A percentile compares a stretch with the other conserved stretches of the same genome.
Conservation (phyloP, 2,113 vertebrate genomes). For the Ctenomys sociabilis region DNA sequence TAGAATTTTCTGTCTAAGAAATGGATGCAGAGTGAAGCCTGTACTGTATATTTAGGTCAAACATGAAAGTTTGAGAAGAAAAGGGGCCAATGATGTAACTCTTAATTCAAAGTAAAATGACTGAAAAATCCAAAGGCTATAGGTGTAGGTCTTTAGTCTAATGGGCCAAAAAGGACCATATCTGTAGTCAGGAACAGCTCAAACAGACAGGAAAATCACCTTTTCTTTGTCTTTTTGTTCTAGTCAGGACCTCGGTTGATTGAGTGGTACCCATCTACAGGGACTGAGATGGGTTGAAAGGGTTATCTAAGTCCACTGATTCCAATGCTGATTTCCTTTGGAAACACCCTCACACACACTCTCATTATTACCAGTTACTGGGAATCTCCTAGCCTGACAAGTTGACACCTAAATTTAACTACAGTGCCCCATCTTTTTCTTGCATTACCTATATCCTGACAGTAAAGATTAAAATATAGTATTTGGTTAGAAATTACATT, state of each 20-base stretch:
- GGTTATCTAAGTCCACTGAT: not conserved
- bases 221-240: not conserved
- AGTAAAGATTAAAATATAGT: not conserved
- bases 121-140: not conserved
- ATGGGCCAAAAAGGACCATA: too few relatives aligned
- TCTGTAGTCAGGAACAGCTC: not conserved
- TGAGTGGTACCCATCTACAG: not conserved
- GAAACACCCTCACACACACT: not conserved
- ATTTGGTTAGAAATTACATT: slow-evolving; percentile 1
- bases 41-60: not conserved
- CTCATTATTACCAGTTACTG: not conserved
- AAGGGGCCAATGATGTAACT: not conserved
- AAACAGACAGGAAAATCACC: not conserved
- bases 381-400: too few relatives aligned
- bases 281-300: too few relatives aligned
- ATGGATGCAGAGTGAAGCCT: not conserved
- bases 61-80: not conserved
- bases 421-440: not conserved
- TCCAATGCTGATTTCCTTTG: not conserved
- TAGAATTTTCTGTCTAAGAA: not conserved
- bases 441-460: not conserved
- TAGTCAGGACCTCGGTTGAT: not conserved
- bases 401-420: not conserved
- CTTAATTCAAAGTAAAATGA: not conserved
- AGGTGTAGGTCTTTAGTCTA: not conserved